phyloP scores from a whole-genome alignment of 92 coral and sea anemone species.

The Bergia puertoricense region DNA sequence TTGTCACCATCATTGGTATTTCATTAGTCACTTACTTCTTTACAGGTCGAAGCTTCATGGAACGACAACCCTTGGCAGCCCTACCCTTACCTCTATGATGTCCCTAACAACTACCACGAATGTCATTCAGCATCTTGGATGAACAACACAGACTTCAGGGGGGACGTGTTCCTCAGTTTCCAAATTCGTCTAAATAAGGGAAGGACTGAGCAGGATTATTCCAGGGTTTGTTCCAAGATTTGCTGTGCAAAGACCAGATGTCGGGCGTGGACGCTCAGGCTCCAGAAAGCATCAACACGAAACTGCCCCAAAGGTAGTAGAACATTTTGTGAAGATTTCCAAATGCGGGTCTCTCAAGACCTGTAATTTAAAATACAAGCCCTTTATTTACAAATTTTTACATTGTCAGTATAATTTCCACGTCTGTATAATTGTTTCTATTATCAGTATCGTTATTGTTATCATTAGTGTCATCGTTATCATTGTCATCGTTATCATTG shows the following conservation, averaged over 20 bases:
- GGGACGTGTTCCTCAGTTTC: slow-evolving; percentile 88
- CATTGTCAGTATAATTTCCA: background rate
- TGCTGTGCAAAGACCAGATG: slow-evolving; percentile 86
- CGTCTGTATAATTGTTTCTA: background rate
- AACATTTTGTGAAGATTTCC: background rate
- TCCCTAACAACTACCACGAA: slow-evolving; percentile 65
- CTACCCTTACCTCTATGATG: slow-evolving; percentile 80
- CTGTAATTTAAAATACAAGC: background rate
- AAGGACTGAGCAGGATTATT: slow-evolving; percentile 70
- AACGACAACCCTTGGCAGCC: slow-evolving; percentile 73
- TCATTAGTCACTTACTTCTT: background rate
- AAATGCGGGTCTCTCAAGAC: background rate
- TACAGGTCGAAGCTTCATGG: slow-evolving; percentile 81
- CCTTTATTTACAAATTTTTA: background rate
- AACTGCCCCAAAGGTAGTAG: slow-evolving; percentile 81
- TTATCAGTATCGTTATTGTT: no score
- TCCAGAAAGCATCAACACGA: slow-evolving; percentile 76
- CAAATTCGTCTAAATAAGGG: slow-evolving; percentile 76
- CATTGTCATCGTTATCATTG: no score
- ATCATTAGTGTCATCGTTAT: background rate
- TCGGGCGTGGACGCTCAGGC: slow-evolving; percentile 81
- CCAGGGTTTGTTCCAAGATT: slow-evolving; percentile 78
- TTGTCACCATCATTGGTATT: background rate
- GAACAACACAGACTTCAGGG: slow-evolving; percentile 84
- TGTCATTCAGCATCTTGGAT: slow-evolving; percentile 71